Base-by-base conservation (phyloP, 2,113 vertebrate species). In the Hassar affinis region DNA sequence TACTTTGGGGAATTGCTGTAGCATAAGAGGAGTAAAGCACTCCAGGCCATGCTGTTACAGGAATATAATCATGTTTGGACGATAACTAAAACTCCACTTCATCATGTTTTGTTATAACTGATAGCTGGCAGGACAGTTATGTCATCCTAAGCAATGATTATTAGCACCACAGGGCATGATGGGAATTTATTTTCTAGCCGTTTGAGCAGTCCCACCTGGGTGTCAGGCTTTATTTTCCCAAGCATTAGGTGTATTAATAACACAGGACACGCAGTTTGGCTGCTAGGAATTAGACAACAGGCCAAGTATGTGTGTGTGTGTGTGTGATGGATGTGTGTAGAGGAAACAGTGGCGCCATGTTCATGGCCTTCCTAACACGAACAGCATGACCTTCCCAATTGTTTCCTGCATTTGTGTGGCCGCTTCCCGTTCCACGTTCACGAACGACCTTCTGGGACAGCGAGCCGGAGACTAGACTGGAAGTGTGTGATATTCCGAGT, bases 361-460 rank as follows among this genome's bases (percentile, higher is more conserved):
- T 35, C 90, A 86, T 49, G 72, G 52, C 90, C 88, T 91, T 91
- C 93, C 87, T 86, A 54, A 82, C 93, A 90, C 90, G 90, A 91
- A 90, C 71, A 85, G 88, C 89, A 89, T 86, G 61, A 61, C 89
- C 93, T 94, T 95, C 93, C 94, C 93, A 90, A 94, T 96, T 94
- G 91, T 93, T 95, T 95, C 94, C 95, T 91, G 89, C 90, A 85
- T 93, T 95, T 96, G 94, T 95, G 86, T 84, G 83, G 77, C 82
- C 74, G 87, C 90, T 94, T 95, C 92, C 93, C 93, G 87, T 78
- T 86, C 86, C 87, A 59, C 85, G 74, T 87, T 69, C 87, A 91
- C 84, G 86, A 91, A 89, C 51, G 78, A 80, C 79, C 89, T 88
- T 89, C 18, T 3, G 84, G 88, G 91, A 72, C 79, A 18, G 5